A percentile compares a stretch with the other conserved stretches of the same genome.
Evolutionary conservation across 2,113 vertebrate species (phyloP).

Genomic region (Mesembrinibis cayennensis): DNA sequence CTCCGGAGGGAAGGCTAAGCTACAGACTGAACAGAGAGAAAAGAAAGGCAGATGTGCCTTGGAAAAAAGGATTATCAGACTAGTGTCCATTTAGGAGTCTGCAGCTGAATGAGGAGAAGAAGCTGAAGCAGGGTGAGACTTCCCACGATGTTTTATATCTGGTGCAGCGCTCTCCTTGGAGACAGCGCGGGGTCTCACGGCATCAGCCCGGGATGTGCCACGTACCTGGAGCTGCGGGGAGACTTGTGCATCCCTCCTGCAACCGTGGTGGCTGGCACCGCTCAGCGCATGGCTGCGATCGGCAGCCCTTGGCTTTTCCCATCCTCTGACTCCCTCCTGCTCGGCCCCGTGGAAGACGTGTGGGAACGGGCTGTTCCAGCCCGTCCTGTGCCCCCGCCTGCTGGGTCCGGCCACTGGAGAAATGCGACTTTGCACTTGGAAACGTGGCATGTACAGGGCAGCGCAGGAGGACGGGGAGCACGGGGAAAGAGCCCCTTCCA

Average conservation of each 20-base stretch:
- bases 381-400: accelerated
- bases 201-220: background rate
- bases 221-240: accelerated
- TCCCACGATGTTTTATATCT: background rate
- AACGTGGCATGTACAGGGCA: accelerated
- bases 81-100: background rate
- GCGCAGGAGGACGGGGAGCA: background rate
- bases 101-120: background rate
- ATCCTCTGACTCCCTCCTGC: background rate
- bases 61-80: constrained; percentile 9
- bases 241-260: background rate
- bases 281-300: accelerated
- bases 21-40: background rate
- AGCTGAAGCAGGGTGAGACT: background rate
- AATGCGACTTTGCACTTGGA: background rate
- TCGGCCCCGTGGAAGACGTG: accelerated
- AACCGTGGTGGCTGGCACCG: accelerated
- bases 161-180: background rate
- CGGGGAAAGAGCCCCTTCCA: background rate
- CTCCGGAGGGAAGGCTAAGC: background rate
- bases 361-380: background rate
- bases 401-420: background rate
- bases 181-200: accelerated
- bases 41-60: constrained; percentile 1
- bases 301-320: background rate